Conservation (phyloP, 1,140 invertebrate genomes). For the Heliconius melpomene region DNA sequence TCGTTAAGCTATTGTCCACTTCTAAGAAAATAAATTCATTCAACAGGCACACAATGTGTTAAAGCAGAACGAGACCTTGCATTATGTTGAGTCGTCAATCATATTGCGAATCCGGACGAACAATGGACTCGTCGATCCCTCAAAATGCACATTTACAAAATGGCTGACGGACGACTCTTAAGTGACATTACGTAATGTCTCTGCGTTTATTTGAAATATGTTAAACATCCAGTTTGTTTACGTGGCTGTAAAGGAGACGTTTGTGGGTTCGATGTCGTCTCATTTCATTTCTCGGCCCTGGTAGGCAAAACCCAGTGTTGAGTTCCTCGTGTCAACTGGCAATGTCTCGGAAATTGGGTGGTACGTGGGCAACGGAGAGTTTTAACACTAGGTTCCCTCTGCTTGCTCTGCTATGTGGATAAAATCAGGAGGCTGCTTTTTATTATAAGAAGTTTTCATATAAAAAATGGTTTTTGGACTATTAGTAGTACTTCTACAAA, state of each 20-base stretch:
- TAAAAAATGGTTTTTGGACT: no score
- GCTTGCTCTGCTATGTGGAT: neutral
- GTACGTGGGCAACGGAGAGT: neutral
- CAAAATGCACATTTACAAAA: conserved; percentile 20
- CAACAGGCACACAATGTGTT: conserved; percentile 20
- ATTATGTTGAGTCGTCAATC: conserved; percentile 25
- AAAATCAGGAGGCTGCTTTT: neutral
- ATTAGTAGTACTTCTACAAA: no score
- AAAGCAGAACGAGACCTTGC: conserved; percentile 22
- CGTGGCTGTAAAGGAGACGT: no score
- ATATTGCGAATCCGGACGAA: conserved; percentile 8
- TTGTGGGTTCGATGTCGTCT: no score
- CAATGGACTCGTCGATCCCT: conserved; percentile 20
- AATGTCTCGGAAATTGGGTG: neutral
- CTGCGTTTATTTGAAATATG: neutral
- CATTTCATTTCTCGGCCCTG: no score
- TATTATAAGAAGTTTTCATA: no score
- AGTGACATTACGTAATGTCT: neutral
- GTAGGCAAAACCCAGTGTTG: no score
- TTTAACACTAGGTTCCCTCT: neutral
- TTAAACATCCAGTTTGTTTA: no score
- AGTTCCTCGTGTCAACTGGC: no score
- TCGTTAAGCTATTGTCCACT: neutral
- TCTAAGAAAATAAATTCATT: conserved; percentile 14
- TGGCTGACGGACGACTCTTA: neutral